Base-by-base conservation (phyloP, 2,797 vertebrate species). In the Hylomyscus alleni region DNA sequence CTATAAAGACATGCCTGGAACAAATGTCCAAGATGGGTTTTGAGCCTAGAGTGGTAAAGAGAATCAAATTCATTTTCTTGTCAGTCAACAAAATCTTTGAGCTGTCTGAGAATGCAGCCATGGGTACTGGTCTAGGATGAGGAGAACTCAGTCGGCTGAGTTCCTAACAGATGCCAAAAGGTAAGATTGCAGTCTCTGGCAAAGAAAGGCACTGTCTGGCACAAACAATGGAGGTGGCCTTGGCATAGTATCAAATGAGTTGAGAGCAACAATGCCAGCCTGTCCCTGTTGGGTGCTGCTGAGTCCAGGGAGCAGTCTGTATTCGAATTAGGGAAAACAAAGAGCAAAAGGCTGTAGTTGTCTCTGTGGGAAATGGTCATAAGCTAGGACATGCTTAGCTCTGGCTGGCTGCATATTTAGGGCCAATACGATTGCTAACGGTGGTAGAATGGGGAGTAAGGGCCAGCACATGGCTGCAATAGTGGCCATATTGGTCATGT, bases 291-390 rank as follows among this genome's bases (percentile, higher is more conserved):
- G 85, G 94, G 76, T 6, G 54, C 86, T 90, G 84, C 54, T 97
- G 96, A 96, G 75, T 95, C 82, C 89, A 34, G 95, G 84, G 89
- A 96, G 62, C 24, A 58, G 62, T 82, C 92, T 89, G 85, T 34
- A 94, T 54, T 81, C 15, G 10, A 37, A 82, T 81, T 89, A 90
- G 77, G 94, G 78, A 95, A 97, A 94, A 92, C 60, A 65, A 6
- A 93, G 80, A 92, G 65, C 88, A 4, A 60, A 93, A 1, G 3
- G 69, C 44, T 92, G 34, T 77, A 69, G n/a, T 34, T 88, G 93
- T 81, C 81, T 94, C 54, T 19, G n/a, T 78, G 65, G 72, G 60
- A 83, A 86, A 75, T 81, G 50, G 84, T 83, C 4, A 1, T 5
- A 14, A 77, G 67, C 60, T 82, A 62, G 7, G 17, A 37, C 31